These are phyloP conservation scores for Drosophila navojoa DNA, from an alignment of 1,140 invertebrate genomes.

Conservation along the genomic window DNA sequence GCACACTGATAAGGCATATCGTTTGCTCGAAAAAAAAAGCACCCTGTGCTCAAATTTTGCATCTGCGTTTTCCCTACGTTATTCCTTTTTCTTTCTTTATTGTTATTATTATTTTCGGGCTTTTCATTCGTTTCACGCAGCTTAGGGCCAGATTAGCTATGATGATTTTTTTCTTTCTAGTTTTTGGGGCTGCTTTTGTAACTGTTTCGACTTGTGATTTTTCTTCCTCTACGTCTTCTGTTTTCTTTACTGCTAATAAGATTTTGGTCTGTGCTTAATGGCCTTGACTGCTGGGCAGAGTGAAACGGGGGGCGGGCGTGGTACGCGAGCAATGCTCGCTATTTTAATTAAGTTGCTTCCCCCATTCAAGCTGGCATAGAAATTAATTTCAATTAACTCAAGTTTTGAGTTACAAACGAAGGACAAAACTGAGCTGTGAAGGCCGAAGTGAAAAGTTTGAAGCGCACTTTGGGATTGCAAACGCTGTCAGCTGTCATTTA, in stretches of 20 bases:
- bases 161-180: conserved; percentile 41
- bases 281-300: conserved; percentile 52
- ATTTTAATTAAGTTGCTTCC: conserved; percentile 73
- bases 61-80: conserved; percentile 1
- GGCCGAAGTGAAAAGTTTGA: conserved; percentile 45
- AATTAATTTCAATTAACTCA: conserved; percentile 79
- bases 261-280: conserved; percentile 71
- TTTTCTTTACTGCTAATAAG: conserved; percentile 78
- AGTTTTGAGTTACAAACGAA: conserved; percentile 38
- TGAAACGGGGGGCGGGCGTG: not conserved
- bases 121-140: conserved; percentile 82
- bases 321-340: not conserved
- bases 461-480: conserved; percentile 50
- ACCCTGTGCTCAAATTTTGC: conserved; percentile 37
- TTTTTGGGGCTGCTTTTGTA: conserved; percentile 33
- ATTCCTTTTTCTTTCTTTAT: conserved; percentile 57
- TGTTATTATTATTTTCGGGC: conserved; percentile 80
- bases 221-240: conserved; percentile 23
- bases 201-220: conserved; percentile 52
- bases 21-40: conserved; percentile 23
- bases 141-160: conserved; percentile 75
- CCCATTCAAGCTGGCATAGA: conserved; percentile 71
- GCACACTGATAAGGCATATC: conserved; percentile 46
- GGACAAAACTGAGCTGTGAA: conserved; percentile 24
- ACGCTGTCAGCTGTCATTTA: conserved; percentile 34